Conservation (phyloP, 2,888 invertebrate genomes). For the Sphecodes monilicornis region DNA sequence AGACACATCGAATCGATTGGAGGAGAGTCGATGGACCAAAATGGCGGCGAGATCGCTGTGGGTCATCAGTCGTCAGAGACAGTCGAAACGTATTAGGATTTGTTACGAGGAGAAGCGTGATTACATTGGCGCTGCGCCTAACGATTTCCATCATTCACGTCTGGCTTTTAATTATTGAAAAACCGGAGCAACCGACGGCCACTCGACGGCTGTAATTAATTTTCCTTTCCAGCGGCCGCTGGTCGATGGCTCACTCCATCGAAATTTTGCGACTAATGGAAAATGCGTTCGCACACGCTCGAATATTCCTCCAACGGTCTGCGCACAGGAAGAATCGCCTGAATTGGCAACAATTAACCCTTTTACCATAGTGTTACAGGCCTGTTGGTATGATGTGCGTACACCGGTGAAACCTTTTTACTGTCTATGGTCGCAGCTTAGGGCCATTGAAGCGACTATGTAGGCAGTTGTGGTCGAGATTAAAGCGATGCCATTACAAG, state of each 20-base stretch:
- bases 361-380: background rate
- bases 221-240: conserved; percentile 35
- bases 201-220: conserved; percentile 42
- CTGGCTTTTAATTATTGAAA: conserved; percentile 51
- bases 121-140: background rate
- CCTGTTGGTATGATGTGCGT: background rate
- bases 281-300: background rate
- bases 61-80: background rate
- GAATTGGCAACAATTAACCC: background rate
- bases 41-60: background rate
- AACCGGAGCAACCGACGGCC: conserved; percentile 18
- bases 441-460: background rate
- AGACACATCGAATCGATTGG: background rate
- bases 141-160: background rate
- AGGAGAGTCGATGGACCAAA: background rate
- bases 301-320: background rate
- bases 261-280: conserved; percentile 3
- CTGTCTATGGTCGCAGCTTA: background rate
- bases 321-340: background rate
- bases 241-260: background rate
- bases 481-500: background rate
- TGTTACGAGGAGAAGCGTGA: background rate
- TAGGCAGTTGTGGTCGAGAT: background rate
- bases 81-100: background rate
- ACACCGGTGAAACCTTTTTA: background rate